Base-by-base conservation (phyloP, 2,888 invertebrate species). In the Zaprionus obscuricornis region DNA sequence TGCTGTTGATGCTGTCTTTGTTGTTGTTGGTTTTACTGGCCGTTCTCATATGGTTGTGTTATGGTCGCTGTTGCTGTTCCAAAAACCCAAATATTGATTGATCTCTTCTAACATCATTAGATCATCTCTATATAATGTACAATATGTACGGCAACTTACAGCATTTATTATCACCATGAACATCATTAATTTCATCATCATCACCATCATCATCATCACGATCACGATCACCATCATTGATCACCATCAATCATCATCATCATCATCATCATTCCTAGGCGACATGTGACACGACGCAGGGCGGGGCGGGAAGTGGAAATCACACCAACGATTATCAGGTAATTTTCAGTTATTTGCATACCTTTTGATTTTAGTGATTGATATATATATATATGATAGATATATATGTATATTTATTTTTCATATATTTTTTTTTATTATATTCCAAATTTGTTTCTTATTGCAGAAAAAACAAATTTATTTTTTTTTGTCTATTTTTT, bases 251-350 rank as follows among this genome's bases (percentile, higher is more conserved):
- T 67, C 66, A 59, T 16, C 20, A 22, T 33, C 33, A 10, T 65
- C 74, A 78, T 62, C 58, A 55, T 66, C 70, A 62, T 73, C 75
- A 66, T 50, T 78, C 70, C 77, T 63, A 75, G 65, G 64, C 60
- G 76, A 57, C 57, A 67, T 29, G 66, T 68, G 54, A 59, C 56
- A 70, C 63, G 71, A 56, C 60, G 68, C 43, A 70, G 70, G 70
- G 68, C 63, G 67, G 81, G 81, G 58, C 78, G 85, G 85, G 85
- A 83, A 85, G 73, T 76, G 85, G 69, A 82, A 84, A 85, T 81
- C 83, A 83, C 83, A 83, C 81, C 85, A 83, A 82, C 83, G 79
- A 82, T 83, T 79, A 83, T 83, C 75, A 83, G 77, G 70, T 68
- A 82, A 77, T 72, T 79, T 78, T 66, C 60, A 59, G 50, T 74